A percentile compares a stretch with the other conserved stretches of the same genome.
These are phyloP conservation scores for Microcaecilia unicolor DNA, from an alignment of 2,797 vertebrate species.

Conservation along the genomic window DNA sequence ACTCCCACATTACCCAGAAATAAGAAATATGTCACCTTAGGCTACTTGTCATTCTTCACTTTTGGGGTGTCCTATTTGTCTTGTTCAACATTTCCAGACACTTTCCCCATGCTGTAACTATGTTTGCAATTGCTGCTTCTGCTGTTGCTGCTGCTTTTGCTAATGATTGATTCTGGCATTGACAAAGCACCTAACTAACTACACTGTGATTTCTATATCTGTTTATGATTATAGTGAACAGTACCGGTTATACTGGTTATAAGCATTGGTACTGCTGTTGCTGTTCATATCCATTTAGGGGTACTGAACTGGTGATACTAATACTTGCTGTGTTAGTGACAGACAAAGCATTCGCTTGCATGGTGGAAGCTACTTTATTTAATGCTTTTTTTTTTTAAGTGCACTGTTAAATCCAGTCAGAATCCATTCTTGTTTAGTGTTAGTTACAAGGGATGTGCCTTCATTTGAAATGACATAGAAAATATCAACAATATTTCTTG, in stretches of 20 bases:
- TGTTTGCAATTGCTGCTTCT: constrained; percentile 4
- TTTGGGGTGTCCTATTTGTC: no score
- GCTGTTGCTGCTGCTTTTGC: constrained; percentile 10
- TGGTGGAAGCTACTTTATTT: not conserved
- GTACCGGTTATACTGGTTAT: no score
- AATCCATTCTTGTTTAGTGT: no score
- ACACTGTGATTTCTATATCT: not conserved
- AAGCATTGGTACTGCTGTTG: not conserved
- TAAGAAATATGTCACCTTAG: no score
- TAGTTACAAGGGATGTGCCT: no score
- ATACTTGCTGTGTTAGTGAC: not conserved
- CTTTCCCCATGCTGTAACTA: constrained; percentile 20
- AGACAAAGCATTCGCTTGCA: not conserved
- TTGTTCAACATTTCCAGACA: not conserved
- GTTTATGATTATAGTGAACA: not conserved
- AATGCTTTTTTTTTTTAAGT: not conserved
- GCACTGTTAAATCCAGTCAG: no score
- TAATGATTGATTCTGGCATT: not conserved
- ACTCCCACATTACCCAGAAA: no score
- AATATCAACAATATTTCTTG: no score
- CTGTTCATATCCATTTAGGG: not conserved
- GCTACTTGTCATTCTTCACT: no score
- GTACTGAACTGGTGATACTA: not conserved
- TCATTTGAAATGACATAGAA: no score
- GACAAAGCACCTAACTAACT: not conserved